phyloP scores from a whole-genome alignment of 2,797 vertebrate genomes.

The Poliocrania exsul region DNA sequence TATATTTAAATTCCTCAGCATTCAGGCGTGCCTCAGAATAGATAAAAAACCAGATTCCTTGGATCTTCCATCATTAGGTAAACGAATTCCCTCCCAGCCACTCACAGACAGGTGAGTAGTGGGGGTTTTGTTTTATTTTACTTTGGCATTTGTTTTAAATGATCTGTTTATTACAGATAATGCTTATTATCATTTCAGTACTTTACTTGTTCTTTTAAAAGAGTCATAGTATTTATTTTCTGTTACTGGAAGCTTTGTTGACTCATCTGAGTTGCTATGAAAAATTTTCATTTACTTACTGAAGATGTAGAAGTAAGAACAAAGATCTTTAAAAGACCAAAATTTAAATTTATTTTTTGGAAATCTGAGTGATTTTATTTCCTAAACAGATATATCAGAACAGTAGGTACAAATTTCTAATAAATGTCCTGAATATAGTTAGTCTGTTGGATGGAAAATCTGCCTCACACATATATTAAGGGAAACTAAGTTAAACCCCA shows the following conservation, averaged over 20 bases:
- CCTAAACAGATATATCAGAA: neutral
- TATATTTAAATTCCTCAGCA: slow-evolving; percentile 98
- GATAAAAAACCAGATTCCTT: slow-evolving; percentile 97
- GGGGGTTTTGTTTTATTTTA: neutral
- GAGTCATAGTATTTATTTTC: neutral
- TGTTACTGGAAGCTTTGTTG: neutral
- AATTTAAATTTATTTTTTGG: neutral
- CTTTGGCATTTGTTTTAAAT: neutral
- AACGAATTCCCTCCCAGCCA: slow-evolving; percentile 90
- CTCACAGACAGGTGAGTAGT: slow-evolving; percentile 91
- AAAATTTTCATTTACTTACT: neutral
- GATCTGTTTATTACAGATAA: neutral
- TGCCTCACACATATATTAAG: neutral
- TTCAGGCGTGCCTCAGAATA: slow-evolving; percentile 92
- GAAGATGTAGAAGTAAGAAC: neutral
- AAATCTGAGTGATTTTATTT: neutral
- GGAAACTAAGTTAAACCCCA: neutral
- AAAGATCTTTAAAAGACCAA: neutral
- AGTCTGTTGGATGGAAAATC: neutral
- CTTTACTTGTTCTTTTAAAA: neutral
- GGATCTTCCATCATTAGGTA: slow-evolving; percentile 91
- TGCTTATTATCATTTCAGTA: neutral
- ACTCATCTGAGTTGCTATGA: neutral
- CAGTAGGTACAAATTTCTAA: neutral
- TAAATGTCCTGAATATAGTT: neutral